Conservation (phyloP, 2,113 vertebrate genomes). For the Salminus brasiliensis region DNA sequence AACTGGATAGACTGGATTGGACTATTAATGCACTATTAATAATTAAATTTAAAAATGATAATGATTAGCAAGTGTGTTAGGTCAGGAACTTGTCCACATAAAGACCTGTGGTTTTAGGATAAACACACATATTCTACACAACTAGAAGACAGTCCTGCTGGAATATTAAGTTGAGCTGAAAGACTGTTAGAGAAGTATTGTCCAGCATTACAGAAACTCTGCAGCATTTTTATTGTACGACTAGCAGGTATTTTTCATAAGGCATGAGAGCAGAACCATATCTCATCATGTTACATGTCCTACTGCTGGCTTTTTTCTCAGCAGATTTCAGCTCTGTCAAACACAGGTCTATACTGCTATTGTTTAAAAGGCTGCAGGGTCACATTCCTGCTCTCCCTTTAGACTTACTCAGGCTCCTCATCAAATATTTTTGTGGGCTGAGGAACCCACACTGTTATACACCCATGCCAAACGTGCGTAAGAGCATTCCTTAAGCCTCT, state of each 20-base stretch:
- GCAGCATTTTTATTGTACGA: not conserved
- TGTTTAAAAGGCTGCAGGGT: slow-evolving; percentile 62
- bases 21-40: no score
- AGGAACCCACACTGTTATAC: slow-evolving; percentile 6
- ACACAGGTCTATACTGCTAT: slow-evolving; percentile 14
- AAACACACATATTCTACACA: no score
- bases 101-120: no score
- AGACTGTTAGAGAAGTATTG: no score
- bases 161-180: no score
- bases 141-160: no score
- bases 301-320: not conserved
- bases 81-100: no score
- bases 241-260: not conserved
- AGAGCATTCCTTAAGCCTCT: slow-evolving; percentile 3
- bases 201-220: not conserved
- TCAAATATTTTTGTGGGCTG: slow-evolving; percentile 30
- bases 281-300: not conserved
- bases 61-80: no score
- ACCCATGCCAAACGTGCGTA: not conserved
- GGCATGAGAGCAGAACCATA: not conserved
- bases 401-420: slow-evolving; percentile 51
- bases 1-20: no score
- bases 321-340: not conserved
- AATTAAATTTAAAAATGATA: no score
- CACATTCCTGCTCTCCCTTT: slow-evolving; percentile 67